Evolutionary conservation across 2,113 vertebrate species (phyloP), one percentile per base, ranked within the genome.

Genomic region (Lamprotornis superbus): DNA sequence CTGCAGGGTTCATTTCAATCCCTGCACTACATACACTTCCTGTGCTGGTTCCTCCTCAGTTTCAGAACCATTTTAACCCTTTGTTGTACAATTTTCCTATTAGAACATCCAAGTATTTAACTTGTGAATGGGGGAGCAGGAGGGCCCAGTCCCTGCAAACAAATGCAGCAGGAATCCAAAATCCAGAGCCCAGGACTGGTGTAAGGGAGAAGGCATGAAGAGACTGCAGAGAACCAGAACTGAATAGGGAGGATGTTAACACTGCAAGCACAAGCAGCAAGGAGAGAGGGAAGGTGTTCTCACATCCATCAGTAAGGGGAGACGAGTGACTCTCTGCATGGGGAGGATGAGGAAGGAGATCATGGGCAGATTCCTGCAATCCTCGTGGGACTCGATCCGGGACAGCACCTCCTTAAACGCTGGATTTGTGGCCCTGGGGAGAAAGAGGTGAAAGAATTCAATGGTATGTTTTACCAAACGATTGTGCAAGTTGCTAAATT

Each of bases 311-410:
- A 99, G 98, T 28, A 99, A 93, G 24, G 99, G 99, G 18, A 99
- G 98, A 3, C 99, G 99, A 5, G 99, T 99, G 87, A 99, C 99
- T 35, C 99, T 98, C 97, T 99, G 99, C 99, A 99, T 99, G 87
- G 99, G 99, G 33, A 99, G 99, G 71, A 99, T 99, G 87, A 99
- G 99, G 94, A 99, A 99, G 8, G 99, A 99, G 97, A 99, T 99
- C 99, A 99, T 99, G 17, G 99, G 99, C 68, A 99, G 96, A 90
- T 99, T 99, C 94, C 98, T 96, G 91, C 99, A 99, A 9, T 99
- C 99, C 82, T 98, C 98, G 11, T 99, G 98, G 89, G 98, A 95
- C 96, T 99, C 99, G 2, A 99, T 99, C 86, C 98, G 97, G 31
- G 97, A 98, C 70, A 99, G 22, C 7, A 95, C 98, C 94, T 99